Base-by-base conservation (phyloP, 2,113 vertebrate species). In the Furnarius figulus region DNA sequence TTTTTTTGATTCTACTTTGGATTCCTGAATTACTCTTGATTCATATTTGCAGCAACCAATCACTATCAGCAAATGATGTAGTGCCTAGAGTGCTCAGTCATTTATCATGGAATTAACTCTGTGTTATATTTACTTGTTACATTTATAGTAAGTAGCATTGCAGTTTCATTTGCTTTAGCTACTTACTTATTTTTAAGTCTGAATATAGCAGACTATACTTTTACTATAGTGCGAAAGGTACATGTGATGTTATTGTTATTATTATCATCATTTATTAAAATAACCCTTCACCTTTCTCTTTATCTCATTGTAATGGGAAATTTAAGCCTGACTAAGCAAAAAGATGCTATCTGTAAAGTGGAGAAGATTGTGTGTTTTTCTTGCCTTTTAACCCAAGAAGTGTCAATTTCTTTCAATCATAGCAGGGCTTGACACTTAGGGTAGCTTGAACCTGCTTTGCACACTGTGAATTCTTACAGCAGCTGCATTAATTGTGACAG, bases 401-500 rank as follows among this genome's bases (percentile, higher is more conserved):
- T 97, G 96, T 97, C 86, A 80, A 86, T 93, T 97, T 92, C 89
- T 83, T 91, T 96, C 92, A 90, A 66, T 63, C 24, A 39, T 93
- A 50, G 40, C 71, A 96, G 87, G 86, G 89, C 79, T 80, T 93
- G 91, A 95, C 87, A 91, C 66, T 90, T 50, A 62, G 66, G 97
- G 82, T 87, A 91, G 93, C 68, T 97, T 89, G 56, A 97, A 94
- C 96, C 95, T 98, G 94, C 89, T 98, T 98, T 98, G 96, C 98
- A 98, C 97, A 97, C 94, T 93, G 95, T 89, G 97, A 98, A 93
- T 97, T 98, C 97, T 97, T 97, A 94, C 87, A 96, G 96, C 92
- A 97, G 96, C 95, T 89, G 94, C 97, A 97, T 96, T 97, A 96
- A 97, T 97, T 94, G 95, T 98, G 97, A 98, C 97, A 98, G 92